Conservation (phyloP, 2,113 vertebrate genomes). For the Trinectes maculatus region DNA sequence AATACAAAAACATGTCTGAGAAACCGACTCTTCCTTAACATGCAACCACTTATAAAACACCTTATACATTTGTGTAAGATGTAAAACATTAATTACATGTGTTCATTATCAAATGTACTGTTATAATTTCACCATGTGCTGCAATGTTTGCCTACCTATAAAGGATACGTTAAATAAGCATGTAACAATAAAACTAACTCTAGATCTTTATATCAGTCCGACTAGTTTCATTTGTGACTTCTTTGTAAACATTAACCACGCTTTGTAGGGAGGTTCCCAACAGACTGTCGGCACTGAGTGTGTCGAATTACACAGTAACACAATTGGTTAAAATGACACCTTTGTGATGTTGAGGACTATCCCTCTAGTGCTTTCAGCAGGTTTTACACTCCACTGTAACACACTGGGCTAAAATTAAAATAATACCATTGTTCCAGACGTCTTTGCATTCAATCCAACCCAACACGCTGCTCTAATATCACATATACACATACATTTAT, state of each 20-base stretch:
- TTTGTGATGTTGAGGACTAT: slow-evolving; percentile 5
- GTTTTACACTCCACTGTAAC: slow-evolving; percentile 1
- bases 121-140: background rate
- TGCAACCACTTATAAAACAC: background rate
- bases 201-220: background rate
- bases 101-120: background rate
- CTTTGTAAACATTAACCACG: background rate
- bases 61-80: background rate
- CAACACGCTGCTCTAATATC: background rate
- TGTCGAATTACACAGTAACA: slow-evolving; percentile 32
- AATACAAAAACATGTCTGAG: slow-evolving; percentile 8
- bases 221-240: background rate
- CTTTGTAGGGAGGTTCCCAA: slow-evolving; percentile 4
- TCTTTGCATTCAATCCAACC: background rate
- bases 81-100: background rate
- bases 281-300: slow-evolving; percentile 1
- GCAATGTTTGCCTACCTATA: background rate
- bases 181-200: background rate
- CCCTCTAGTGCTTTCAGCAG: background rate
- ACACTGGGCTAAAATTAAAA: background rate
- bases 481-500: background rate
- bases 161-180: background rate
- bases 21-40: background rate
- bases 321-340: slow-evolving; percentile 10
- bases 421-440: background rate